phyloP scores from a whole-genome alignment of 2,113 vertebrate genomes.

The Miniopterus natalensis region DNA sequence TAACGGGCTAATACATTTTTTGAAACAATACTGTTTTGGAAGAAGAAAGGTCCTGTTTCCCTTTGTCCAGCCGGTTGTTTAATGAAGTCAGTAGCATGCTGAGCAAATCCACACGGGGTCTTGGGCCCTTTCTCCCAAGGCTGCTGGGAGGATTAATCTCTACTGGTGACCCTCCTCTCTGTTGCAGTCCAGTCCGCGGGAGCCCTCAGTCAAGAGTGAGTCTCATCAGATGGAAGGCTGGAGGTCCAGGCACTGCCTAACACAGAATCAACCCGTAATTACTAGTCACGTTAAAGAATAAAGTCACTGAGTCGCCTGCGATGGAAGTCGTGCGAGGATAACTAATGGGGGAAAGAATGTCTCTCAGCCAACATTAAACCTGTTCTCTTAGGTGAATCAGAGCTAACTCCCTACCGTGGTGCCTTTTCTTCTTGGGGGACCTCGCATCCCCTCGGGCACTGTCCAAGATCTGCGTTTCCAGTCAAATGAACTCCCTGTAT shows the following conservation, averaged over 20 bases:
- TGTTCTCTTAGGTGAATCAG: neutral
- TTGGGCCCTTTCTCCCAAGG: conserved; percentile 60
- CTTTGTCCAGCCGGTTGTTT: conserved; percentile 33
- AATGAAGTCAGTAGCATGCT: conserved; percentile 54
- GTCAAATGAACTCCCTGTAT: neutral
- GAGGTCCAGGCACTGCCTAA: conserved; percentile 51
- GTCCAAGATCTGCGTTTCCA: neutral
- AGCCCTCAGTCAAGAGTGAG: conserved; percentile 15
- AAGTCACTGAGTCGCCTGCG: conserved; percentile 22
- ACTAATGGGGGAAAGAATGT: neutral
- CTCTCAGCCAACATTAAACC: neutral
- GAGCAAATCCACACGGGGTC: conserved; percentile 31
- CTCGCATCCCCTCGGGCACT: neutral
- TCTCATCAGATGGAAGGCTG: conserved; percentile 77
- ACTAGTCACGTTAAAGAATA: conserved; percentile 69
- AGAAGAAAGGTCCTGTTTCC: conserved; percentile 40
- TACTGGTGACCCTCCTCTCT: conserved; percentile 49
- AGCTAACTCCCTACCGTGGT: neutral
- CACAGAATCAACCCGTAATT: conserved; percentile 63
- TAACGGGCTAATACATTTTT: neutral
- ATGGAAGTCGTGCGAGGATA: conserved; percentile 12
- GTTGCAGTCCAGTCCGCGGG: conserved; percentile 61
- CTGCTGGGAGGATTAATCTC: conserved; percentile 67
- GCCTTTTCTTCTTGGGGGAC: conserved; percentile 5
- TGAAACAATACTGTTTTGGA: neutral